Evolutionary conservation across 2,888 invertebrate species (phyloP), one percentile per base, ranked within the genome.

Genomic region (Cybosia mesomella): DNA sequence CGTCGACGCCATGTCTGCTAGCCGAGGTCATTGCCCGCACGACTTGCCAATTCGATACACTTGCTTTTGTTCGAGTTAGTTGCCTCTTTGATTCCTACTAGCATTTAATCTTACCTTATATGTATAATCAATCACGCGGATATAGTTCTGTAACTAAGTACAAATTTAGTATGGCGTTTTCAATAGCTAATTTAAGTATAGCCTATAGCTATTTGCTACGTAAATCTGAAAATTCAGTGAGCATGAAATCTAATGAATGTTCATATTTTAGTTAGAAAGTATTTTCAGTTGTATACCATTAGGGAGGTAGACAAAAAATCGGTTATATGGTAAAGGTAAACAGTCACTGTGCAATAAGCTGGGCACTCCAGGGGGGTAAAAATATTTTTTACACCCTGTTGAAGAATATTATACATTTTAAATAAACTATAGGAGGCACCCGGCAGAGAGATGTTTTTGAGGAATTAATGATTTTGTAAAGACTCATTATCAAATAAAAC

Each of bases 1-100:
- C 81, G 90, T 81, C 90, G 90, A 89, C 92, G 91, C 90, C 89
- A 89, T 90, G 93, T 92, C 93, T 93, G 85, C 87, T 80, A 83
- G 75, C 81, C 79, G 83, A 81, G 93, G 89, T 91, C 89, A 87
- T 84, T 77, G 90, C 79, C 89, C 92, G 79, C 81, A 74, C 83
- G 84, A 83, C 88, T 88, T 85, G 89, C 83, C 86, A 87, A 89
- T 88, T 88, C 84, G 86, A 87, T 87, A 89, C 84, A 87, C 84
- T 85, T 85, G 89, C 89, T 89, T 71, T 87, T 89, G 89, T 89
- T 86, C 81, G 83, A 85, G 85, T 86, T 85, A 81, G 84, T 86
- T 85, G 79, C 83, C 85, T 82, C 84, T 87, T 83, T 80, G 84
- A 85, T 86, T 87, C 81, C 83, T 83, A 81, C 79, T 75, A 73